Evolutionary conservation across 2,113 vertebrate genomes (phyloP), one percentile per base, ranked within the genome.

Genomic region (Indicator indicator): DNA sequence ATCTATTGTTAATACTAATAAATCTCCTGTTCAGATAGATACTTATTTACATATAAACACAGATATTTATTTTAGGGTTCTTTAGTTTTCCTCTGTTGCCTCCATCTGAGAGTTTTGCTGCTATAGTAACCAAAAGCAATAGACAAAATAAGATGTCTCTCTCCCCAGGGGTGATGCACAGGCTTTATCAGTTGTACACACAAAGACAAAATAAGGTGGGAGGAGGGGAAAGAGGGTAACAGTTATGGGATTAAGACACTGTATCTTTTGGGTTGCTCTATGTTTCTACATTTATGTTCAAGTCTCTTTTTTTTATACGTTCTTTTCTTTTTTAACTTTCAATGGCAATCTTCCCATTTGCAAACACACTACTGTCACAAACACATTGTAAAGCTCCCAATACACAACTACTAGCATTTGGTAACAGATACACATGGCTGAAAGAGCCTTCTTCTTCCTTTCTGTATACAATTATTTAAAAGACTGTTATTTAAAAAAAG

Each of bases 71-170:
- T 83, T 70, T 5, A 33, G 48, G 10, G 32, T 20, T 77, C n/a
- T 62, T 75, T 80, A 55, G 59, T n/a, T 84, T 89, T 90, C 33
- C 70, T 86, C 46, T 46, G 52, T 65, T 52, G 74, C 86, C 36
- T 93, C 85, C 87, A 95, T 75, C 87, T 83, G 94, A n/a, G 95
- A 93, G 89, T 95, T 90, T 76, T 95, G 97, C 97, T 98, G 96
- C 97, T 95, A 98, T 98, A 97, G 98, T 97, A 98, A 98, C 98
- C 83, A 95, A 97, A 97, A 83, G 93, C 90, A 97, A 97, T 83
- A 97, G 96, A 95, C 89, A 94, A 89, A 96, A 93, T 93, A 91
- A 96, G 89, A 71, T 90, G 69, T 69, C 55, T 90, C 77, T 90
- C 88, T 95, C 95, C 81, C 86, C 52, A 94, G 83, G 93, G 90